phyloP scores from a whole-genome alignment of 2,797 vertebrate species.

The Pteronotus mesoamericanus region DNA sequence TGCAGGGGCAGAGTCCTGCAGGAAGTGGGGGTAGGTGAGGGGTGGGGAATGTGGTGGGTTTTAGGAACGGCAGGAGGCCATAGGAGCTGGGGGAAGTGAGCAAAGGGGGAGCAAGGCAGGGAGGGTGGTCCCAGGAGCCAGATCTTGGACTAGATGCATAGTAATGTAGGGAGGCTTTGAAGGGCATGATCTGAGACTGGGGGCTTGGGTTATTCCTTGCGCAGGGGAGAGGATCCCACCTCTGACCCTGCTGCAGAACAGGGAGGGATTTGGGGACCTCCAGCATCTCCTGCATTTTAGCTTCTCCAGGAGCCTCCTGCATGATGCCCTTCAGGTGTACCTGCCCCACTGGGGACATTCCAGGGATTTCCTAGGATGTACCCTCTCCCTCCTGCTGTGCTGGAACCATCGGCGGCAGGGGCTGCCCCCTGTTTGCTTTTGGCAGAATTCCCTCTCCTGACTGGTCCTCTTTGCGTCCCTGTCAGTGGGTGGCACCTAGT shows the following conservation, averaged over 20 bases:
- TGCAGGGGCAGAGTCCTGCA: background rate
- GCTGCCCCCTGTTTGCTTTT: background rate
- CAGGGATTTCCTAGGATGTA: background rate
- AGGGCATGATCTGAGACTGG: background rate
- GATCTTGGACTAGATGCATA: background rate
- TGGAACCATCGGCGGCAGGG: background rate
- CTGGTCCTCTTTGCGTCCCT: background rate
- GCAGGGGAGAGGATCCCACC: background rate
- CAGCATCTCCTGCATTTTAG: background rate
- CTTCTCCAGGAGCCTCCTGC: background rate
- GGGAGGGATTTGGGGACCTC: background rate
- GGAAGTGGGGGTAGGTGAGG: background rate
- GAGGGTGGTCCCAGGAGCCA: background rate
- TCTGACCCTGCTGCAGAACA: background rate
- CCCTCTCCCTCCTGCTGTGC: fast-evolving
- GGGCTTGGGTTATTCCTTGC: background rate
- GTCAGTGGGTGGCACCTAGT: fast-evolving
- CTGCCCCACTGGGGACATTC: background rate
- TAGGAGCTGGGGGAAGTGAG: no score
- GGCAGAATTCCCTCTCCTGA: background rate
- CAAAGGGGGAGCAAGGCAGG: fast-evolving
- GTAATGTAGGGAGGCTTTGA: background rate
- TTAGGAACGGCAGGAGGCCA: background rate
- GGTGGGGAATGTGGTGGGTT: background rate
- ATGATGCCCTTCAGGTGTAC: background rate